phyloP scores from a whole-genome alignment of 2,797 vertebrate species.

The Oreochromis mossambicus region DNA sequence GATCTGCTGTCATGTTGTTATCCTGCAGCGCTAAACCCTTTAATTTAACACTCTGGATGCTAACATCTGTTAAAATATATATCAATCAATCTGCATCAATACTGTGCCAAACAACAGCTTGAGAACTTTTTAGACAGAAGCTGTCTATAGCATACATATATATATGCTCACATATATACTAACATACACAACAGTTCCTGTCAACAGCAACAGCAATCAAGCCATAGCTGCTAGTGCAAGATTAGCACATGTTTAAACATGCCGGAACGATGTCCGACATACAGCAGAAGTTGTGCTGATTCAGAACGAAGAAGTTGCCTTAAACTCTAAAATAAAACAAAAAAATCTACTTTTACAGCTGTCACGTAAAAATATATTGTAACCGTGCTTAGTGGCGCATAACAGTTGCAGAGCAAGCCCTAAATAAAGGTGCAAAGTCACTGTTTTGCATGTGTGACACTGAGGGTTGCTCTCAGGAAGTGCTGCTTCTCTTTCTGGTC shows the following conservation, averaged over 20 bases:
- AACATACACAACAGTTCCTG: constrained; percentile 21
- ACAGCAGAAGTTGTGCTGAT: not conserved
- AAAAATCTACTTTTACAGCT: not conserved
- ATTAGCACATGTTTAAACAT: constrained; percentile 15
- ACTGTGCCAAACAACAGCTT: constrained; percentile 3
- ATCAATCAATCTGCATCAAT: not conserved
- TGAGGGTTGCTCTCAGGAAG: constrained; percentile 75
- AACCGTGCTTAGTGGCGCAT: not conserved
- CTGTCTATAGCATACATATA: not conserved
- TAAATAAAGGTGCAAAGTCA: constrained; percentile 8
- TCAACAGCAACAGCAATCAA: constrained; percentile 7
- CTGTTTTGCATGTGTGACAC: constrained; percentile 1
- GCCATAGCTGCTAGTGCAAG: not conserved
- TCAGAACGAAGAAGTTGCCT: not conserved
- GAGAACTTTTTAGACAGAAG: constrained; percentile 39
- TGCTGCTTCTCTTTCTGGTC: constrained; percentile 87
- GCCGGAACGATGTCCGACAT: not conserved
- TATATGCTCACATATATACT: not conserved
- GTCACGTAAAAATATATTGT: not conserved
- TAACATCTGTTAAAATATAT: not conserved
- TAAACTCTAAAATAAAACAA: not conserved
- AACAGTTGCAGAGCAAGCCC: not conserved
- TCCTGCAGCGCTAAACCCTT: not conserved
- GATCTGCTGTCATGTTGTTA: not conserved
- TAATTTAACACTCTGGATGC: not conserved